Base-by-base conservation (phyloP, 2,797 vertebrate species). In the Microtus californicus region DNA sequence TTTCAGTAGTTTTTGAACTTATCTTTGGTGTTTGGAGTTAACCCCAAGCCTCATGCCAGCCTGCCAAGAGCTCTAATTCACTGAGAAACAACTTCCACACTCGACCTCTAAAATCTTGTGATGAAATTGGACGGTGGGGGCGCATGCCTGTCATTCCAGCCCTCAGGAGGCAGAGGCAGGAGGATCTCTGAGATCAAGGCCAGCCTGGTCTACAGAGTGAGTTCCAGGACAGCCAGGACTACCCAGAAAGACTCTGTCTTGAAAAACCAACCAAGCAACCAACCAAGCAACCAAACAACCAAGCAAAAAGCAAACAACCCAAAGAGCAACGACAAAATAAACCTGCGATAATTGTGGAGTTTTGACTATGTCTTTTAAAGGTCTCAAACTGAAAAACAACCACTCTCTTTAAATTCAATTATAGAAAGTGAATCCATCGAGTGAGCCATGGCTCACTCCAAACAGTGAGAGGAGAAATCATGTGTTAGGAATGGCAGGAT, bases 321-420 rank as follows among this genome's bases (percentile, higher is more conserved):
- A 31, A 65, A 65, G 13, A 67, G 1, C 5, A 56, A 56, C 56
- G 21, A 56, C 19, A 56, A 56, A 56, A 56, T 21, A 56, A 56
- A 56, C 3, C 82, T 90, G 48, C 10, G 54, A 48, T 89, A 74
- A 94, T 81, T 85, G 6, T 91, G 1, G 1, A 80, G 95, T 87
- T 95, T 95, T 83, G 54, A 80, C 10, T 88, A 78, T 94, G 90
- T 87, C 10, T 74, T 40, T 86, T 94, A 76, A 88, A 80, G 88
- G 12, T 3, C 27, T n/a, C 87, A 71, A 73, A 80, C 65, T n/a
- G 5, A 11, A 91, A 69, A 27, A 48, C 3, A 94, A n/a, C 91
- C 51, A 5, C 3, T 89, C 37, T 94, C 54, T 86, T 48, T 89
- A 87, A 89, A 77, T 87, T 40, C 91, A 34, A 83, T 89, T 29